These are phyloP conservation scores for Lepilemur septentrionalis DNA, from an alignment of 2,797 vertebrate species.

Conservation along the genomic window DNA sequence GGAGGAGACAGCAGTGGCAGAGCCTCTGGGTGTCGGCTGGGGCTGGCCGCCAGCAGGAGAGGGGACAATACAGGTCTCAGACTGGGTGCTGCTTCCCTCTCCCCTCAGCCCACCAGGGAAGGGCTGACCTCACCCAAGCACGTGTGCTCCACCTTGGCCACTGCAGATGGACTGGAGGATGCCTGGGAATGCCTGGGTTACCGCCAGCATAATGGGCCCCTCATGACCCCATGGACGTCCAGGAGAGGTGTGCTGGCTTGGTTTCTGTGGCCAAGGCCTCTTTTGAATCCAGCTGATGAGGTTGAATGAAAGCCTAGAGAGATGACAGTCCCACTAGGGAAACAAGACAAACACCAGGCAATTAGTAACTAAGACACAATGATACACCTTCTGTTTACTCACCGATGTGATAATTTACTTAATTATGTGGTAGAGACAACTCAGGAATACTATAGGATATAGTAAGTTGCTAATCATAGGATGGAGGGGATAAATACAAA, in stretches of 20 bases:
- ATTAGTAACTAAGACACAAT: neutral
- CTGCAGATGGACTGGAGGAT: neutral
- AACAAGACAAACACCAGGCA: neutral
- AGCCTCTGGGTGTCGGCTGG: neutral
- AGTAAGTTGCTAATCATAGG: neutral
- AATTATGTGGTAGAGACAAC: neutral
- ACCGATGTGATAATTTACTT: neutral
- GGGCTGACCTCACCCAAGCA: neutral
- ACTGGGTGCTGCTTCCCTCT: neutral
- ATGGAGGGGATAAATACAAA: neutral
- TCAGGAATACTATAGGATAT: neutral
- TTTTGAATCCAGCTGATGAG: neutral
- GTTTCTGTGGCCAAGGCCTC: neutral
- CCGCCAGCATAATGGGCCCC: neutral
- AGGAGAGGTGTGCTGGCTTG: neutral
- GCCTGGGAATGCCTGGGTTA: neutral
- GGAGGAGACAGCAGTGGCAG: neutral
- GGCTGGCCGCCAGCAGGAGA: neutral
- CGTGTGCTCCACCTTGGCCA: neutral
- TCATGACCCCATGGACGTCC: neutral
- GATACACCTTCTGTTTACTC: neutral
- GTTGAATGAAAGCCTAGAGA: neutral
- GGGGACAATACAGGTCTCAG: too few species aligned
- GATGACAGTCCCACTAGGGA: neutral
- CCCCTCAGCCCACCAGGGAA: neutral